Evolutionary conservation across 1,140 invertebrate species (phyloP).

Genomic region (Papilio xuthus): DNA sequence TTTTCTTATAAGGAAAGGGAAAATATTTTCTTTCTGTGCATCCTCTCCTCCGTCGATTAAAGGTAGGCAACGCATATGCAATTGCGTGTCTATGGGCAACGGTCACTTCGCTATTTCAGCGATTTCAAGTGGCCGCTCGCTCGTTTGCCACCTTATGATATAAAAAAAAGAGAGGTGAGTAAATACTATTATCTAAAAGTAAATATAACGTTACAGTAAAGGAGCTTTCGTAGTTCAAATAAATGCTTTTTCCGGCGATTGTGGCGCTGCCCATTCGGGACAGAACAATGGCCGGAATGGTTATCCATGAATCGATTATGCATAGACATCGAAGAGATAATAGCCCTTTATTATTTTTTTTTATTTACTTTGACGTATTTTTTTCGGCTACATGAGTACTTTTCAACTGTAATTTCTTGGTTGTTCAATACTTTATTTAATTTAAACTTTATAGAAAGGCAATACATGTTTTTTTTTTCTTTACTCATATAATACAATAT

Average conservation of each 20-base stretch:
- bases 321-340: slow-evolving; percentile 38
- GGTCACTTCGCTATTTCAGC: too few species aligned
- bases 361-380: background rate
- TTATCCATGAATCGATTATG: slow-evolving; percentile 48
- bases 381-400: background rate
- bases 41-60: too few species aligned
- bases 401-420: background rate
- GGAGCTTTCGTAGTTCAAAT: slow-evolving; percentile 41
- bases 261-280: slow-evolving; percentile 45
- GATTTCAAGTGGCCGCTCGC: too few species aligned
- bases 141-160: too few species aligned
- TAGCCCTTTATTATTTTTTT: slow-evolving; percentile 18
- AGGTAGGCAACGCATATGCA: too few species aligned
- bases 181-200: slow-evolving; percentile 21
- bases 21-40: too few species aligned
- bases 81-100: too few species aligned
- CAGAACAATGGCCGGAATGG: slow-evolving; percentile 55
- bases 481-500: background rate
- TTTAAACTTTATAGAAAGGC: background rate
- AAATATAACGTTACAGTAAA: slow-evolving; percentile 39
- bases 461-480: background rate
- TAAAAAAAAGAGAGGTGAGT: background rate
- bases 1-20: too few species aligned
- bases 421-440: background rate
- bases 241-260: slow-evolving; percentile 56